Base-by-base conservation (phyloP, 2,888 invertebrate species). In the Idaea dimidiata region DNA sequence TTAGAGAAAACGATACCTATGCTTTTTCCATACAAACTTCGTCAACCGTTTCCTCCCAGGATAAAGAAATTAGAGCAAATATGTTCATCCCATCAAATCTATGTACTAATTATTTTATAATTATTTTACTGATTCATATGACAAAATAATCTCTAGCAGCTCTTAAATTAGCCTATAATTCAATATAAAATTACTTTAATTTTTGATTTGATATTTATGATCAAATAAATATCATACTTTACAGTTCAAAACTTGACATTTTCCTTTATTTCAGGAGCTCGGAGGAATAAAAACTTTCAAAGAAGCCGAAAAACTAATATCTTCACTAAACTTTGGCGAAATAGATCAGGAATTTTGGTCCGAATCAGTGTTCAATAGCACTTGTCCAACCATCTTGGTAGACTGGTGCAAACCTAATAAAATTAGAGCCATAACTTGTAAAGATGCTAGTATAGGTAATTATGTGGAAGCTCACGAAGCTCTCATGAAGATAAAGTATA, bases 391-490 rank as follows among this genome's bases (percentile, higher is more conserved):
- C 1, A 75, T 82, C 16, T 66, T 94, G n/a, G 83, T 94, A 1
- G 89, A 93, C 71, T 93, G 88, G 84, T 94, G 94, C 66, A 83
- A 87, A 62, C 85, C 89, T 0, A 90, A 91, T 65, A 86, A 87
- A 80, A 77, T 93, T 24, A 87, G 85, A 82, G 87, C 87, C 16
- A 79, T 84, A 33, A 91, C 93, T 0, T 94, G 94, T 73, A 91
- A 93, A 71, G 89, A 93, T 63, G 86, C 93, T 58, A 92, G 88
- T 55, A 89, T 94, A 81, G 76, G 74, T 4, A 87, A 89, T 68
- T 94, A 93, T 73, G 82, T 94, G 65, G 91, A 94, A 57, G 91
- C 93, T 1, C 93, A 94, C 68, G 94, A 94, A 73, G 80, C 86
- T 0, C 84, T 89, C 1, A 89, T 93, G 83, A 88, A 87, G 72